Evolutionary conservation across 2,113 vertebrate species (phyloP).

Genomic region (Amia ocellicauda): DNA sequence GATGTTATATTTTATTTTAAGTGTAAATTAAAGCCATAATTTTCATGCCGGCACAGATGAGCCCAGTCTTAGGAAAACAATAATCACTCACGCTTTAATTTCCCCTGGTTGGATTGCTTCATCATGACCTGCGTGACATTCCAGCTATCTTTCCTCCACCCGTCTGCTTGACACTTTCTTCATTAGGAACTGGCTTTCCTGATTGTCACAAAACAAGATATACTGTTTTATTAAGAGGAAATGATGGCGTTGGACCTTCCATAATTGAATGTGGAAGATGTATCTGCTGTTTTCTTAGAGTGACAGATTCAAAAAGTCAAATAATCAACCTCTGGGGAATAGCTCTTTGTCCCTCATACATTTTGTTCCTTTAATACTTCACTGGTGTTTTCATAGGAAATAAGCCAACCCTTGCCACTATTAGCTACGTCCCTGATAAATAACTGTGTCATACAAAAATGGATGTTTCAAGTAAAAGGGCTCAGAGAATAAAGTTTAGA

Average conservation of each 20-base stretch:
- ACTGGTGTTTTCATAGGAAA: conserved; percentile 26
- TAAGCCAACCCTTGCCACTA: conserved; percentile 47
- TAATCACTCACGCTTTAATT: conserved; percentile 54
- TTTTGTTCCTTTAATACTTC: conserved; percentile 26
- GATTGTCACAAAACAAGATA: conserved; percentile 57
- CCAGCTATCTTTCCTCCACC: conserved; percentile 46
- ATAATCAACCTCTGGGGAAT: conserved; percentile 50
- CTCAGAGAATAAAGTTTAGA: conserved; percentile 67
- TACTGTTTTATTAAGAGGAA: conserved; percentile 67
- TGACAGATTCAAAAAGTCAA: conserved; percentile 52
- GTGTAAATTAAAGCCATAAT: conserved; percentile 78
- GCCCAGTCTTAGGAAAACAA: conserved; percentile 57
- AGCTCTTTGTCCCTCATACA: conserved; percentile 31
- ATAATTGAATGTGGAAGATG: conserved; percentile 68
- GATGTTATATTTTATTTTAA: conserved; percentile 69
- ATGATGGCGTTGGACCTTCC: conserved; percentile 41
- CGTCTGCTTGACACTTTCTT: conserved; percentile 55
- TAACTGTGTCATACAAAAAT: conserved; percentile 66
- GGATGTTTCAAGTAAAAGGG: conserved; percentile 63
- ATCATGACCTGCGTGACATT: conserved; percentile 38
- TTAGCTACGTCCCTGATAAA: conserved; percentile 52
- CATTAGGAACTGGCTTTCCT: conserved; percentile 56
- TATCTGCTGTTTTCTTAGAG: conserved; percentile 50
- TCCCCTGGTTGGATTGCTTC: conserved; percentile 37
- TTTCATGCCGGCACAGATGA: conserved; percentile 66